Percentiles rank a stretch among this genome's conserved stretches.
Evolutionary conservation across 2,797 vertebrate species (phyloP).

Genomic region (Periophthalmus magnuspinnatus): DNA sequence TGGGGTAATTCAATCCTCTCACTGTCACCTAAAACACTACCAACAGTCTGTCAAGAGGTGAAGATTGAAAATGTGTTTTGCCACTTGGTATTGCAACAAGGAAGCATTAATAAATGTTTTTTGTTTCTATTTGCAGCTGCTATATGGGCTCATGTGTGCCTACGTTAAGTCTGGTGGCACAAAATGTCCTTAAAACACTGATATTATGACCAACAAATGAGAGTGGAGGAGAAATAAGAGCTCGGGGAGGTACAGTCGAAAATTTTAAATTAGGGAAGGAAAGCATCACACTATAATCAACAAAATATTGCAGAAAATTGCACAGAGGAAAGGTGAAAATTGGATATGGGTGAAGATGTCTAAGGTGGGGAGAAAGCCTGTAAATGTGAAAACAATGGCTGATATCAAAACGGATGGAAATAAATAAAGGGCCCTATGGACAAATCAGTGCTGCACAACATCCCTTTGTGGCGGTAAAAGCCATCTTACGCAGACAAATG

Average conservation of each 20-base stretch:
- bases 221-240: constrained; percentile 44
- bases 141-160: constrained; percentile 33
- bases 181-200: constrained; percentile 47
- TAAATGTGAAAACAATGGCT: constrained; percentile 71
- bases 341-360: constrained; percentile 62
- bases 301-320: constrained; percentile 76
- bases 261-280: constrained; percentile 57
- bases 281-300: constrained; percentile 70
- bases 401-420: constrained; percentile 67
- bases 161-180: constrained; percentile 45
- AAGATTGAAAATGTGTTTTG: constrained; percentile 64
- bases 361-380: constrained; percentile 50
- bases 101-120: constrained; percentile 58
- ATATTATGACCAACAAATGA: constrained; percentile 29
- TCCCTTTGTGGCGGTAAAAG: constrained; percentile 68
- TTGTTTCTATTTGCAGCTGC: constrained; percentile 59
- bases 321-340: constrained; percentile 68
- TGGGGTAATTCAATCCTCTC: constrained; percentile 78
- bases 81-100: constrained; percentile 54
- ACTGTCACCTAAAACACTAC: constrained; percentile 64
- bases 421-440: constrained; percentile 54
- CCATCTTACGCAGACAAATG: constrained; percentile 56
- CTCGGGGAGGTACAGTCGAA: constrained; percentile 42
- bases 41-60: constrained; percentile 67
- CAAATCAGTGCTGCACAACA: constrained; percentile 61